These are phyloP conservation scores for Maylandia zebra DNA, from an alignment of 2,113 vertebrate genomes.

Conservation along the genomic window DNA sequence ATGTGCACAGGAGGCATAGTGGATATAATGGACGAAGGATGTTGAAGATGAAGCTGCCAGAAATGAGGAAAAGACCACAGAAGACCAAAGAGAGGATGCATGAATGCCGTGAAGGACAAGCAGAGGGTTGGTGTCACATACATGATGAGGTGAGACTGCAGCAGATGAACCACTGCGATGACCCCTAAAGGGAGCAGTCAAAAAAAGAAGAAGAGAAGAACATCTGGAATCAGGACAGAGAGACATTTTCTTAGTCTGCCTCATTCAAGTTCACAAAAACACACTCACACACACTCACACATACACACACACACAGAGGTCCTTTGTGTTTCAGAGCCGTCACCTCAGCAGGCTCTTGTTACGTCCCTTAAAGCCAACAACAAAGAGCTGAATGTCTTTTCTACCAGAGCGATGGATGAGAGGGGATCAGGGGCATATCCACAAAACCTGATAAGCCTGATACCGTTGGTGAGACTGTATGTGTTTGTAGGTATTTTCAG, in stretches of 20 bases:
- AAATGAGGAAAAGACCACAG: neutral
- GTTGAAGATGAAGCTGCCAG: neutral
- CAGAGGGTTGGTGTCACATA: neutral
- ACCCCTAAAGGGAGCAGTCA: neutral
- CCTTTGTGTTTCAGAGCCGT: slow-evolving; percentile 47
- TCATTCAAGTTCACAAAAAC: neutral
- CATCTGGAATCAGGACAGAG: neutral
- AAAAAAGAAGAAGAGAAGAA: neutral
- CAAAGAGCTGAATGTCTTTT: slow-evolving; percentile 59
- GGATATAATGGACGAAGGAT: neutral
- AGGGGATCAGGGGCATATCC: neutral
- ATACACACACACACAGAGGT: slow-evolving; percentile 20
- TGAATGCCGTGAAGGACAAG: neutral
- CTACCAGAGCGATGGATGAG: slow-evolving; percentile 9
- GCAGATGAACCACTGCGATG: neutral
- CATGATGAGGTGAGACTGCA: neutral
- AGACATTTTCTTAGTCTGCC: neutral
- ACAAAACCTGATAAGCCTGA: neutral
- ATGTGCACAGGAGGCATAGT: neutral
- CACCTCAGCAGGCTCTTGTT: slow-evolving; percentile 58
- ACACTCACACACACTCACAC: slow-evolving; percentile 23
- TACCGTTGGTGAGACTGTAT: neutral
- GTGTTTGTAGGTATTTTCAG: neutral
- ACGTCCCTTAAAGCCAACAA: slow-evolving; percentile 25
- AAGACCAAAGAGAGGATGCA: neutral